Evolutionary conservation across 2,888 invertebrate genomes (phyloP), one percentile per base, ranked within the genome.

Genomic region (Euproctis similis): DNA sequence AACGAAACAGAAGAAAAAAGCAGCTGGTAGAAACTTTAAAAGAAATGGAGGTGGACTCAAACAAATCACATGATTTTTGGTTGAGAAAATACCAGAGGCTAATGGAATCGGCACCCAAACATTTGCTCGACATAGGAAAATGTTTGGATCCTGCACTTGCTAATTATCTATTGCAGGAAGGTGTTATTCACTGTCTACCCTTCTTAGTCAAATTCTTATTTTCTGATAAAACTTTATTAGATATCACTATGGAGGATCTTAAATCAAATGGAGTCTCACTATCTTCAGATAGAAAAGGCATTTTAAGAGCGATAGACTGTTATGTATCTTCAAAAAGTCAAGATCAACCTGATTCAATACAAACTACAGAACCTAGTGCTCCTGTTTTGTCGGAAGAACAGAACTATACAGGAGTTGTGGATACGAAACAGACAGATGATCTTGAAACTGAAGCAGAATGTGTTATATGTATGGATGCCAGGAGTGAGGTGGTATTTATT

Each of bases 51-150:
- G 77, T 45, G 44, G 77, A 85, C 43, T 81, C 73, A 34, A 74
- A 77, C 42, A 73, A 64, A 26, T 68, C 78, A 1, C 74, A 86
- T 46, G 89, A 89, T 56, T 92, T 91, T 64, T 92, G 92, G 92
- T 71, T 93, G 40, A 85, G 88, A 55, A 95, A 95, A 67, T 96
- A 94, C 67, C 95, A 96, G 67, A 88, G 89, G 44, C 72, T 96
- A 22, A 84, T 95, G 60, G 93, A 95, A 60, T 88, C 88, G 13
- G 88, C 91, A 45, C 94, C 95, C 12, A 87, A 86, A 51, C 87
- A 87, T 26, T 73, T 92, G 38, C 69, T 89, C 14, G 86, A 88
- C 54, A 81, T 88, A 29, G 86, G 88, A 36, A 87, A 85, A 39
- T 80, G 85, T 46, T 75, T 93, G 23, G 90, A 92, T 60, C 91